Evolutionary conservation across 2,888 invertebrate genomes (phyloP).

Genomic region (Nomada fabriciana): DNA sequence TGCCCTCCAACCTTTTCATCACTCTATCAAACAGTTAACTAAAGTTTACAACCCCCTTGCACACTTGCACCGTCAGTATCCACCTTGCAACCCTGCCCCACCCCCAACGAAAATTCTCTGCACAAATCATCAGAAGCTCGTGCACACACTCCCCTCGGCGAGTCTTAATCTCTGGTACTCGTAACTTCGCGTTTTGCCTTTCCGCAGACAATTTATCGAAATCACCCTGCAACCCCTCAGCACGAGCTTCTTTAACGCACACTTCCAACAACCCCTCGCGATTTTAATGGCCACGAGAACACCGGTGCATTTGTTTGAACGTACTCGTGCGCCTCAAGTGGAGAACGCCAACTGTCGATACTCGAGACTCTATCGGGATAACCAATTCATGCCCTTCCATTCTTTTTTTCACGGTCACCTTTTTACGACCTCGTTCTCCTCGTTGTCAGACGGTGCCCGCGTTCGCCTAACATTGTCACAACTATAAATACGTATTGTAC

Average conservation of each 20-base stretch:
- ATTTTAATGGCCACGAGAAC: constrained; percentile 65
- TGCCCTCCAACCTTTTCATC: no score
- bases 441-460: constrained; percentile 57
- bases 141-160: neutral
- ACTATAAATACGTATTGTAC: constrained; percentile 33
- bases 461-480: constrained; percentile 40
- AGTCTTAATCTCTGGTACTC: constrained; percentile 13
- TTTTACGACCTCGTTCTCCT: constrained; percentile 31
- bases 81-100: neutral
- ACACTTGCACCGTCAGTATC: neutral
- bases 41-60: neutral
- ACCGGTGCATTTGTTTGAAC: constrained; percentile 76
- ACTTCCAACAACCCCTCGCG: constrained; percentile 62
- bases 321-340: constrained; percentile 78
- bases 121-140: neutral
- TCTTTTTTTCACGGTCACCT: constrained; percentile 41
- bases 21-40: no score
- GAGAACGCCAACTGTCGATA: constrained; percentile 84
- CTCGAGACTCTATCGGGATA: constrained; percentile 72
- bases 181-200: constrained; percentile 39
- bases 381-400: constrained; percentile 54
- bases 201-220: constrained; percentile 47
- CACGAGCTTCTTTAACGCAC: constrained; percentile 40
- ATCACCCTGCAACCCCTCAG: neutral
- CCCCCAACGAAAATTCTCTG: constrained; percentile 7